Evolutionary conservation across 2,113 vertebrate genomes (phyloP).

Genomic region (Psettodes erumei): DNA sequence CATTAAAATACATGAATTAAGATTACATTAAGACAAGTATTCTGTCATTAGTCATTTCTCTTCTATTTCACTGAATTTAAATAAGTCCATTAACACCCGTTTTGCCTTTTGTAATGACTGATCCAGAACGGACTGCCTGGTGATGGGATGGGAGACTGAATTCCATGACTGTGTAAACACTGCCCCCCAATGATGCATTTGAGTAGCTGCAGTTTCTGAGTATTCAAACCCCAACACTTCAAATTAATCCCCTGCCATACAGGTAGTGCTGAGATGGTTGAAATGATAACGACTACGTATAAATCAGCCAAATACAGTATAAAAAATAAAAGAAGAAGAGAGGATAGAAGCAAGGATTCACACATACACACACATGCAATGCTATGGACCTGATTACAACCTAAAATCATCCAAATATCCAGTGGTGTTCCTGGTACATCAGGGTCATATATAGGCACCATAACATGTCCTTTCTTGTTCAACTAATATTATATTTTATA

Average conservation of each 20-base stretch:
- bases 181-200: conserved; percentile 19
- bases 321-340: too few relatives aligned
- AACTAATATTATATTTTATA: too few relatives aligned
- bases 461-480: background rate
- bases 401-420: background rate
- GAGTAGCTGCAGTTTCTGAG: background rate
- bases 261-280: background rate
- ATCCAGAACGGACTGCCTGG: background rate
- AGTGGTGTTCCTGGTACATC: background rate
- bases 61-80: conserved; percentile 35
- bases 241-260: background rate
- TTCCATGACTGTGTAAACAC: conserved; percentile 7
- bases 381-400: background rate
- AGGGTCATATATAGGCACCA: background rate
- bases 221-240: background rate
- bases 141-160: conserved; percentile 6
- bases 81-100: conserved; percentile 31
- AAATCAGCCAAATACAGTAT: background rate
- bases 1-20: conserved; percentile 36
- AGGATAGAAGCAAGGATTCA: background rate
- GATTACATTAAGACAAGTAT: conserved; percentile 42
- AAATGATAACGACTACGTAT: background rate
- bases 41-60: conserved; percentile 4
- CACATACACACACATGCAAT: background rate
- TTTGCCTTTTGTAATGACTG: conserved; percentile 46